These are phyloP conservation scores for Carassius gibelio DNA, from an alignment of 2,113 vertebrate genomes.

Conservation along the genomic window DNA sequence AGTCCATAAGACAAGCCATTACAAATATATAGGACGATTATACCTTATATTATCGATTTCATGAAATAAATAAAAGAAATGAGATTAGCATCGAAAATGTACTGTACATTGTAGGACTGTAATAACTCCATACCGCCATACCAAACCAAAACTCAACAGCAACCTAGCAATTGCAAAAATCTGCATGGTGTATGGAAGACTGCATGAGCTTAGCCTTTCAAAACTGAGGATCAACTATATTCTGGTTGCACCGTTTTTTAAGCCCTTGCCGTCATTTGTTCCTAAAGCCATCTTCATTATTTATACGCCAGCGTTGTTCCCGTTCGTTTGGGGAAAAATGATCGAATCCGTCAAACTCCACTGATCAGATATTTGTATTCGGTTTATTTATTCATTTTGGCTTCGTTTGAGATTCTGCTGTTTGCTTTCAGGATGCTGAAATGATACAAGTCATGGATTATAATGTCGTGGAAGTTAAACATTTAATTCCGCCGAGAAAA, in stretches of 20 bases:
- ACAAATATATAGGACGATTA: conserved; percentile 63
- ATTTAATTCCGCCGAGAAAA: conserved; percentile 1
- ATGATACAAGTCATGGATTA: conserved; percentile 15
- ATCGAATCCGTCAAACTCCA: conserved; percentile 38
- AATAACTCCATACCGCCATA: conserved; percentile 57
- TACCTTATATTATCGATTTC: conserved; percentile 62
- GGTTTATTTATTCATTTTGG: background rate
- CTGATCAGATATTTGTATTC: background rate
- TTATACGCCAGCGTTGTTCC: conserved; percentile 33
- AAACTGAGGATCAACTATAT: conserved; percentile 71
- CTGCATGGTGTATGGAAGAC: conserved; percentile 77
- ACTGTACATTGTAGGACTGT: conserved; percentile 56
- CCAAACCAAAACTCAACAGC: conserved; percentile 66
- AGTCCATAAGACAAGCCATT: conserved; percentile 71
- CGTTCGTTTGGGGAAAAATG: conserved; percentile 50
- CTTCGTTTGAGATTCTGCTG: conserved; percentile 12
- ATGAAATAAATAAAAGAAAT: conserved; percentile 64
- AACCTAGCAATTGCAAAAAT: conserved; percentile 70
- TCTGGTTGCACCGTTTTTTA: conserved; percentile 69
- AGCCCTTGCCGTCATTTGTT: conserved; percentile 76
- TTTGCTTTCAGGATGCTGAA: conserved; percentile 38
- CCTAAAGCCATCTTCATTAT: conserved; percentile 66
- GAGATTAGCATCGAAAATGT: conserved; percentile 61
- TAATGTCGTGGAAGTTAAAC: background rate
- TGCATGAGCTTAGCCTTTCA: conserved; percentile 80